phyloP scores from a whole-genome alignment of 2,797 vertebrate species.

The Melanotaenia nigrans region DNA sequence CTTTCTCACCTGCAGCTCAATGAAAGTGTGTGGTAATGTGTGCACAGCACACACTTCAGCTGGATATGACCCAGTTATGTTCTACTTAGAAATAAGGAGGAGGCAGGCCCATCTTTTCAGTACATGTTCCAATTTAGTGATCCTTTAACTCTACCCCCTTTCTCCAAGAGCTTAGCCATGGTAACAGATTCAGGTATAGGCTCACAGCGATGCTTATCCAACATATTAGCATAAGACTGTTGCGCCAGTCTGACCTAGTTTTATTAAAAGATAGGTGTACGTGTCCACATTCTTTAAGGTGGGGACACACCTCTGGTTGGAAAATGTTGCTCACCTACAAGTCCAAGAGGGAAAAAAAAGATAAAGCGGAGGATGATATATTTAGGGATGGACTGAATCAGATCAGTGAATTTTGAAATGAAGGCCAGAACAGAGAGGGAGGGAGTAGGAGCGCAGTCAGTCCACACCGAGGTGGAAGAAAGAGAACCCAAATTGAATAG shows the following conservation, averaged over 20 bases:
- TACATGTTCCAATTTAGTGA: slow-evolving; percentile 30
- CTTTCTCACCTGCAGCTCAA: not conserved
- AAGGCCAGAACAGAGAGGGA: slow-evolving; percentile 17
- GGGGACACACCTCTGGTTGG: not conserved
- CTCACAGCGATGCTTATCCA: slow-evolving; percentile 28
- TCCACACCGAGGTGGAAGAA: slow-evolving; percentile 38
- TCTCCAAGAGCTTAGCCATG: slow-evolving; percentile 8
- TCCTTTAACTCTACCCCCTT: slow-evolving; percentile 15
- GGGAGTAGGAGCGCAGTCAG: not conserved
- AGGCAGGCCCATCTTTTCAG: slow-evolving; percentile 11
- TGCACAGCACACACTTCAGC: slow-evolving; percentile 2
- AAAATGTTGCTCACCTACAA: slow-evolving; percentile 22
- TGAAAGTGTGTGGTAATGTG: slow-evolving; percentile 6
- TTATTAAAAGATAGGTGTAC: slow-evolving; percentile 19
- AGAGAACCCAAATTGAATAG: slow-evolving; percentile 52
- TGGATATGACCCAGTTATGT: slow-evolving; percentile 45
- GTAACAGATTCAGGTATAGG: slow-evolving; percentile 23
- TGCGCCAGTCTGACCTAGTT: slow-evolving; percentile 59
- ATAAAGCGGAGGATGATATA: slow-evolving; percentile 1
- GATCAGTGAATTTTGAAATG: slow-evolving; percentile 15
- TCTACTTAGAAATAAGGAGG: slow-evolving; percentile 24
- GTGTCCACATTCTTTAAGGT: slow-evolving; percentile 30
- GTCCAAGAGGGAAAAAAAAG: slow-evolving; percentile 11
- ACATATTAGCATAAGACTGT: slow-evolving; percentile 54
- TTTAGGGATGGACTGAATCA: slow-evolving; percentile 44